Evolutionary conservation across 2,113 vertebrate genomes (phyloP), one percentile per base, ranked within the genome.

Genomic region (Salvator merianae): DNA sequence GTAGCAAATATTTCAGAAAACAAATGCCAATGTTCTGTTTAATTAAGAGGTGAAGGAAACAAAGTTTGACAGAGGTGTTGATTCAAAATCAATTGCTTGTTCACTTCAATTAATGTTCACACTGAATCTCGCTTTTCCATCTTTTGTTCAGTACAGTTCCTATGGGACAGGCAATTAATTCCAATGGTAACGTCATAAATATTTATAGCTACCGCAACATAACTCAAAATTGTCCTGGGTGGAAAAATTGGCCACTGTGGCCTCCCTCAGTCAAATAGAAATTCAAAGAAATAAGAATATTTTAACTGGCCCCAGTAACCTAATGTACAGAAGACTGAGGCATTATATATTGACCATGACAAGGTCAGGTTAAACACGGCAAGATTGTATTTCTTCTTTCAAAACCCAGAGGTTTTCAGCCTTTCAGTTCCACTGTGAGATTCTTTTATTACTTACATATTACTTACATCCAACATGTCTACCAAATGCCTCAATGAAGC

Each of bases 81-180:
- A 74, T 83, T 83, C 53, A 43, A 32, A 63, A 83, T 83, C 71
- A n/a, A 74, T 75, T 63, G 30, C 63, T 36, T 38, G 55, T 28
- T 73, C 34, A 40, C 36, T 32, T 43, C 18, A 82, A 63, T 82
- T 62, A 72, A 59, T 82, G 43, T 50, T 43, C 20, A 22, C 9
- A 40, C 20, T 43, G 36, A 68, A 16, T 12, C 6, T 43, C 55
- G 22, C 3, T 74, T 83, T 72, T 30, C 71, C 3, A 34, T 55
- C 34, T 34, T 16, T 59, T 26, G 10, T 30, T 66, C n/a, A 9
- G 14, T 66, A 79, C 73, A 70, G 83, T 87, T 77, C 84, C 53
- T 72, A 81, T 84, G 84, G 71, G 76, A 36, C 65, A 71, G 75
- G 71, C 78, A 90, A 92, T 85, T 90, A 47, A 68, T 87, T 82